Percentiles rank a stretch among this genome's conserved stretches.
These are phyloP conservation scores for Tetranychus truncatus DNA, from an alignment of 2,888 invertebrate genomes.

Conservation along the genomic window DNA sequence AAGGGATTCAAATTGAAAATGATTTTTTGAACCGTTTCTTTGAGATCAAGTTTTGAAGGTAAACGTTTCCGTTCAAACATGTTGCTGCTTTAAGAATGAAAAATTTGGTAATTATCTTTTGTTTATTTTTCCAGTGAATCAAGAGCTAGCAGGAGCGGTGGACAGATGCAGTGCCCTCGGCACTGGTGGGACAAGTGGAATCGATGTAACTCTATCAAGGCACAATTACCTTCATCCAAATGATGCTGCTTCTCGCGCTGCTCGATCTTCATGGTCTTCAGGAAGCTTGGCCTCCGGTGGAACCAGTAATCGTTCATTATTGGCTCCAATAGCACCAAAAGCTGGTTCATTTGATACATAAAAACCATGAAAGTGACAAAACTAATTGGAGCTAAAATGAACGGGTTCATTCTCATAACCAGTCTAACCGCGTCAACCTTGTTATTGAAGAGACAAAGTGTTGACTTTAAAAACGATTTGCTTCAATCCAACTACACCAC, in stretches of 20 bases:
- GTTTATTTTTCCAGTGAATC: not conserved
- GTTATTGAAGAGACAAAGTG: no score
- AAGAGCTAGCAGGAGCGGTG: not conserved
- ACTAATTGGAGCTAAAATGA: not conserved
- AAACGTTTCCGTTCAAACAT: no score
- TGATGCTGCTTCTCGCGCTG: slow-evolving; percentile 24
- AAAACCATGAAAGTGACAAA: not conserved
- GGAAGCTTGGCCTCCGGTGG: slow-evolving; percentile 27
- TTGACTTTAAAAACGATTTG: no score
- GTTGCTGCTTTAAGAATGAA: no score
- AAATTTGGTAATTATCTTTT: no score
- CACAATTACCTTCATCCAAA: slow-evolving; percentile 24
- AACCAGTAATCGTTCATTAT: slow-evolving; percentile 28
- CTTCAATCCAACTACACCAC: no score
- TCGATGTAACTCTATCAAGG: slow-evolving; percentile 16
- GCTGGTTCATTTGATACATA: slow-evolving; percentile 21
- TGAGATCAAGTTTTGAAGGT: no score
- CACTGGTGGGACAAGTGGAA: not conserved
- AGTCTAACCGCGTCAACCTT: no score
- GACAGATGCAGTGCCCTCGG: not conserved
- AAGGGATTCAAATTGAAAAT: no score
- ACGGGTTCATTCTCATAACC: no score
- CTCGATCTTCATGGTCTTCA: slow-evolving; percentile 26
- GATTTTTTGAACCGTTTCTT: no score
- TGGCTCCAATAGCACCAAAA: slow-evolving; percentile 18